Evolutionary conservation across 2,888 invertebrate species (phyloP).

Genomic region (Mythimna pallens): DNA sequence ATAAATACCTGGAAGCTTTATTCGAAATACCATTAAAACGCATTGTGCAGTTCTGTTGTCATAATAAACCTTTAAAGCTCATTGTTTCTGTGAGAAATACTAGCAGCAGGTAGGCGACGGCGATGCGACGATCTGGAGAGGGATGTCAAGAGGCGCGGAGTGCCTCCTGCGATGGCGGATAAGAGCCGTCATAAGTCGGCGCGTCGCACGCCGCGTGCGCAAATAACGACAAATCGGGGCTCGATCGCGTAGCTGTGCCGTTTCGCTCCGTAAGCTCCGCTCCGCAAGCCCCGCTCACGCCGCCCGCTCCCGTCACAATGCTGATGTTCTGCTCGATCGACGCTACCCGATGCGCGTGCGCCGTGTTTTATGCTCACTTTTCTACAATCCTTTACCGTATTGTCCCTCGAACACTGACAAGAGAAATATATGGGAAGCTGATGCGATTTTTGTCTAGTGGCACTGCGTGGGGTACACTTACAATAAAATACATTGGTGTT

Average conservation of each 20-base stretch:
- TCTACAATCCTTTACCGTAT: conserved; percentile 84
- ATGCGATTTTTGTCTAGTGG: conserved; percentile 88
- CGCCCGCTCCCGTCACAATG: conserved; percentile 69
- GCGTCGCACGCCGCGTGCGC: conserved; percentile 76
- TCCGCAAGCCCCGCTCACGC: conserved; percentile 16
- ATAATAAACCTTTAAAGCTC: conserved; percentile 87
- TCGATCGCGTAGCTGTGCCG: conserved; percentile 73
- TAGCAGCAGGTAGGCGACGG: conserved; percentile 76
- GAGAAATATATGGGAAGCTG: conserved; percentile 84
- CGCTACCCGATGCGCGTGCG: conserved; percentile 82
- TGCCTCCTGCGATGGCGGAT: conserved; percentile 84
- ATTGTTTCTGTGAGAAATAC: conserved; percentile 89
- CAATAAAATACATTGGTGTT: conserved; percentile 70
- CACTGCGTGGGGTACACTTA: conserved; percentile 84
- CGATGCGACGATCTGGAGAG: conserved; percentile 73
- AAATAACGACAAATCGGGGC: conserved; percentile 88
- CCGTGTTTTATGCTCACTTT: conserved; percentile 86
- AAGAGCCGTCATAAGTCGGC: conserved; percentile 86
- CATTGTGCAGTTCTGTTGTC: conserved; percentile 75
- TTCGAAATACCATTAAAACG: conserved; percentile 64
- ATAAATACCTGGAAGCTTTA: conserved; percentile 44
- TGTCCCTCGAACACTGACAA: conserved; percentile 83
- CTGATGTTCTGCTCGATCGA: conserved; percentile 79
- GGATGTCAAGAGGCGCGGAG: conserved; percentile 81
- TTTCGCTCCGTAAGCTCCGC: conserved; percentile 20